Evolutionary conservation across 2,113 vertebrate species (phyloP).

Genomic region (Phaethon lepturus): DNA sequence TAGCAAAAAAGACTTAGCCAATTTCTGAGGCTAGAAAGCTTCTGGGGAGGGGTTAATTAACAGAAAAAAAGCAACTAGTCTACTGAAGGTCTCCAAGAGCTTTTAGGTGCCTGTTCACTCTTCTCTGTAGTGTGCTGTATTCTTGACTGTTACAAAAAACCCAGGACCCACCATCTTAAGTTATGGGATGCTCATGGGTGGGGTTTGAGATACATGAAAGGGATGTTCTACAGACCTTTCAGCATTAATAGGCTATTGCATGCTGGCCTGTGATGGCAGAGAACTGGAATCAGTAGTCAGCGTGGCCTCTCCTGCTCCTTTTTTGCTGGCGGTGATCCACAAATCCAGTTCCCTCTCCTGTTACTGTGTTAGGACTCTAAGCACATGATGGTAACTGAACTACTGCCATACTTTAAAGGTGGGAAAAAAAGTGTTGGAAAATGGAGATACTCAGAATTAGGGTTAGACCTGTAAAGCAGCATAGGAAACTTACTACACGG

Average conservation of each 20-base stretch:
- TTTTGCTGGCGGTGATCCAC: neutral
- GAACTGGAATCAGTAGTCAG: neutral
- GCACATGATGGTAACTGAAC: neutral
- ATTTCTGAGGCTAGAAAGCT: neutral
- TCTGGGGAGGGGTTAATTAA: neutral
- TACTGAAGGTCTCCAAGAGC: neutral
- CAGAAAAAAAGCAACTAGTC: neutral
- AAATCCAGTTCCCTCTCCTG: neutral
- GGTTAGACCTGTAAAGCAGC: neutral
- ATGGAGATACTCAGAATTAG: neutral
- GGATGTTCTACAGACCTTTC: neutral
- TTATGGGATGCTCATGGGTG: neutral
- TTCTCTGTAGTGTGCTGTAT: neutral
- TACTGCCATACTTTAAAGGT: neutral
- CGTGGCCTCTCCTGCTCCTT: neutral
- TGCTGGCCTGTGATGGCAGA: neutral
- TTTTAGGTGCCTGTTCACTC: neutral
- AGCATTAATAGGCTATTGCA: neutral
- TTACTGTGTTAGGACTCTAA: too few relatives aligned
- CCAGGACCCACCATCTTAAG: neutral
- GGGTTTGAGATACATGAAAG: neutral
- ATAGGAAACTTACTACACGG: neutral
- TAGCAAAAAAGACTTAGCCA: neutral
- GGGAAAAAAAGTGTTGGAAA: neutral
- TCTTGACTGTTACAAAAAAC: neutral